Base-by-base conservation (phyloP, 1,140 invertebrate species). In the Argopecten irradians region DNA sequence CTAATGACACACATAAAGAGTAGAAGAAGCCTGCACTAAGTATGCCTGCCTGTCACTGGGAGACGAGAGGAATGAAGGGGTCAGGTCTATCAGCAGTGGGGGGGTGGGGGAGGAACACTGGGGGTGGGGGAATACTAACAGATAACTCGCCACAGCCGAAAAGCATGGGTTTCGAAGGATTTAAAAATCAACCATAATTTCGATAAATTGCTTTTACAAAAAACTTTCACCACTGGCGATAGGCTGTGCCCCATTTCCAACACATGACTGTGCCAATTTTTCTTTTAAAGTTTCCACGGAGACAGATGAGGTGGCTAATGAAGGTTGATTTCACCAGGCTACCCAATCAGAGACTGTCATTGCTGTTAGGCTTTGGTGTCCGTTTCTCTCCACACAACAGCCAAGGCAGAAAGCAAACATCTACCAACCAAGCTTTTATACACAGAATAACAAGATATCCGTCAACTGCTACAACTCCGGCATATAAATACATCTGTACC, bases 281-380 rank as follows among this genome's bases (percentile, higher is more conserved):
- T 71, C 55, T 71, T 71, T 71, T 71, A 71, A 71, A 71, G 55
- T 71, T 71, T 71, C 28, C 28, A 71, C 11, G 55, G 55, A 71
- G 55, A 71, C 55, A 71, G 55, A 71, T 71, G 55, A 71, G 55
- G 22, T 71, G 55, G 55, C n/a, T 71, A 71, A 71, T 71, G 55
- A n/a, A 71, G 55, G 55, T 71, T 71, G 55, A 71, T 71, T 71
- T 71, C 0, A n/a, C 0, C 55, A 71, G 55, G 55, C 0, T 71
- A 71, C 55, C 55, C 55, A 71, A 71, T 71, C 55, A 71, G 22
- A 28, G 55, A 28, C 55, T 71, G 55, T 71, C 55, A 71, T 71
- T 71, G 55, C 55, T 46, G 14, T 19, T 46, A 19, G 43, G 8
- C 28, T 28, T 11, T 0, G 22, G 28, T n/a, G 55, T 71, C 55